Conservation (phyloP, 1,140 invertebrate genomes). For the Lepidurus arcticus region DNA sequence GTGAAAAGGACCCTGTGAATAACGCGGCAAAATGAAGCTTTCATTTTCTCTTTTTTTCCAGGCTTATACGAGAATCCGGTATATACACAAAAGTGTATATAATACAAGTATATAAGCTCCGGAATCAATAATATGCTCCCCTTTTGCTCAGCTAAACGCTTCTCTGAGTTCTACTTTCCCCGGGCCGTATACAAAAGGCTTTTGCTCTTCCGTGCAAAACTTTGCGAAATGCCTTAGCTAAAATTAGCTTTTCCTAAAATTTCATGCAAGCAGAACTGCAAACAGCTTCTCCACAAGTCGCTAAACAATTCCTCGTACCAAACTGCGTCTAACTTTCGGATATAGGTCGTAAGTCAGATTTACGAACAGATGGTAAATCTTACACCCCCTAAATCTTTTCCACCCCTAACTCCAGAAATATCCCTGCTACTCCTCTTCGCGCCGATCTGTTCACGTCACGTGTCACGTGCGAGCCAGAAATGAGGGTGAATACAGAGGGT, state of each 20-base stretch:
- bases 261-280: constrained; percentile 12
- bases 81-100: background rate
- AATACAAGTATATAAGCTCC: background rate
- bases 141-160: background rate
- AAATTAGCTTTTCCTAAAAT: constrained; percentile 10
- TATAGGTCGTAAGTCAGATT: background rate
- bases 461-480: background rate
- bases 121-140: background rate
- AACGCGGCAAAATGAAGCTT: too few relatives aligned
- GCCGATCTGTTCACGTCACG: background rate
- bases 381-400: background rate
- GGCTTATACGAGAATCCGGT: background rate
- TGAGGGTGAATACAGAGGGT: background rate
- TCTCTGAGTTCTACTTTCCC: background rate
- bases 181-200: background rate
- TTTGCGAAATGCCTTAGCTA: background rate
- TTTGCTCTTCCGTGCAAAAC: background rate
- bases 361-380: background rate
- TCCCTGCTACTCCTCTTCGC: background rate
- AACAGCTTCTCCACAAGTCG: background rate
- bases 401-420: background rate
- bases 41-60: too few relatives aligned
- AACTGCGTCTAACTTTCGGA: background rate
- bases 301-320: background rate
- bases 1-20: too few relatives aligned